A percentile compares a stretch with the other conserved stretches of the same genome.
phyloP scores from a whole-genome alignment of 1,140 invertebrate species.

The Drosophila pandora region DNA sequence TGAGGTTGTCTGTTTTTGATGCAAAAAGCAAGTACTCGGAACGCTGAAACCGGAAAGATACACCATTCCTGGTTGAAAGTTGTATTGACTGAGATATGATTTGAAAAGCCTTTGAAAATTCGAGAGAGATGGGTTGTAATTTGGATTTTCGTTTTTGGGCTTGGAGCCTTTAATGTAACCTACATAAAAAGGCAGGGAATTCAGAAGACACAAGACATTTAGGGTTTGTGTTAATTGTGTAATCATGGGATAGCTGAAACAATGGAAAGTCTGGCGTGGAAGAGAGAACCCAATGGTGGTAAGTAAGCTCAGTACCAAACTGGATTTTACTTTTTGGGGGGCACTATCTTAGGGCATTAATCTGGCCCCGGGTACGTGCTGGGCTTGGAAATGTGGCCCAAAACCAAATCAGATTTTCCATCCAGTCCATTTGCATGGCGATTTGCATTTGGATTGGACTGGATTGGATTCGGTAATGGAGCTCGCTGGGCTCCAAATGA shows the following conservation, averaged over 20 bases:
- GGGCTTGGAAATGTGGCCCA: slow-evolving; percentile 29
- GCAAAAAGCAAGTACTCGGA: too few relatives aligned
- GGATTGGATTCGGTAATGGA: slow-evolving; percentile 19
- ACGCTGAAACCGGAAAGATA: too few relatives aligned
- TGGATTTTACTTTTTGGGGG: slow-evolving; percentile 19
- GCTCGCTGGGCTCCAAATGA: slow-evolving; percentile 2
- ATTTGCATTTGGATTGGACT: slow-evolving; percentile 52
- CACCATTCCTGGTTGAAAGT: too few relatives aligned
- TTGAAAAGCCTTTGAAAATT: too few relatives aligned
- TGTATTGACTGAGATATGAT: too few relatives aligned
- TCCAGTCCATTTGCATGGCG: slow-evolving; percentile 26
- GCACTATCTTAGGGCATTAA: slow-evolving; percentile 21
- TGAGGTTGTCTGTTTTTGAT: too few relatives aligned
- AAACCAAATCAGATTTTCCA: slow-evolving; percentile 16
- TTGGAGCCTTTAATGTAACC: too few relatives aligned
- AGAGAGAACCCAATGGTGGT: slow-evolving; percentile 5
- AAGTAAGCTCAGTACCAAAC: slow-evolving; percentile 20
- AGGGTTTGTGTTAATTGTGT: slow-evolving; percentile 4
- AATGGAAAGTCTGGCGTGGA: slow-evolving; percentile 37
- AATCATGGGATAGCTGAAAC: not conserved
- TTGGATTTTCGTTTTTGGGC: too few relatives aligned
- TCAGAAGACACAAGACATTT: not conserved
- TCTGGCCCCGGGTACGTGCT: slow-evolving; percentile 32
- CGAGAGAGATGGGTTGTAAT: too few relatives aligned
- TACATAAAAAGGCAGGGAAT: too few relatives aligned